A percentile compares a stretch with the other conserved stretches of the same genome.
Evolutionary conservation across 2,888 invertebrate genomes (phyloP).

Genomic region (Drosophila sordidapex): DNA sequence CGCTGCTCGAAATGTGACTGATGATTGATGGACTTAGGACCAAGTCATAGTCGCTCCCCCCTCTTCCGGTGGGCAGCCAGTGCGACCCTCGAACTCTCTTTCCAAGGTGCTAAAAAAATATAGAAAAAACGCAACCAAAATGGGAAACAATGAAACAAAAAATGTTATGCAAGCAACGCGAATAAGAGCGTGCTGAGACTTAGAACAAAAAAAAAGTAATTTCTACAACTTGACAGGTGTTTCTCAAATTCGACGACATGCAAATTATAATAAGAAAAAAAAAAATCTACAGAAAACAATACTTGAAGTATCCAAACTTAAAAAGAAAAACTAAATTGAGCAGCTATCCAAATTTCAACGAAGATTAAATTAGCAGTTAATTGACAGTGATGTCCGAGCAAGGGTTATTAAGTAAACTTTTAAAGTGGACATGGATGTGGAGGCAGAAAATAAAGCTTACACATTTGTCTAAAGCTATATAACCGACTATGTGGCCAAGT

Average conservation of each 20-base stretch:
- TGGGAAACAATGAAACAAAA: conserved; percentile 25
- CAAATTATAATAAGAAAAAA: conserved; percentile 68
- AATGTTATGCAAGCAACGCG: conserved; percentile 44
- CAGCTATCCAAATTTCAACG: background rate
- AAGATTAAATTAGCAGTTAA: background rate
- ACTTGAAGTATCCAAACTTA: conserved; percentile 3
- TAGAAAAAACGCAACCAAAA: conserved; percentile 14
- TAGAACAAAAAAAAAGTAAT: conserved; percentile 62
- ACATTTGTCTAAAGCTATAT: background rate
- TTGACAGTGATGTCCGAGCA: background rate
- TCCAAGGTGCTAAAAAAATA: conserved; percentile 30
- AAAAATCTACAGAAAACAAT: conserved; percentile 43
- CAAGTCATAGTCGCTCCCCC: conserved; percentile 40
- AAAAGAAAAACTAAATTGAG: too few species aligned
- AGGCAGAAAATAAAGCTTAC: background rate
- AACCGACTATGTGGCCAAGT: background rate
- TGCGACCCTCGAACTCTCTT: conserved; percentile 51
- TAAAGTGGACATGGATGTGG: background rate
- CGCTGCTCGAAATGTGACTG: conserved; percentile 69
- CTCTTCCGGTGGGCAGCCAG: conserved; percentile 44
- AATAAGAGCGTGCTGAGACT: conserved; percentile 39
- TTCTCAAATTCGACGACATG: conserved; percentile 80
- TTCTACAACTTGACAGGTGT: conserved; percentile 75
- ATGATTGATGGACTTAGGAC: conserved; percentile 75
- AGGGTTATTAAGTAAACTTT: background rate